A percentile compares a stretch with the other conserved stretches of the same genome.
These are phyloP conservation scores for Heliconius melpomene DNA, from an alignment of 1,140 invertebrate genomes.

Conservation along the genomic window DNA sequence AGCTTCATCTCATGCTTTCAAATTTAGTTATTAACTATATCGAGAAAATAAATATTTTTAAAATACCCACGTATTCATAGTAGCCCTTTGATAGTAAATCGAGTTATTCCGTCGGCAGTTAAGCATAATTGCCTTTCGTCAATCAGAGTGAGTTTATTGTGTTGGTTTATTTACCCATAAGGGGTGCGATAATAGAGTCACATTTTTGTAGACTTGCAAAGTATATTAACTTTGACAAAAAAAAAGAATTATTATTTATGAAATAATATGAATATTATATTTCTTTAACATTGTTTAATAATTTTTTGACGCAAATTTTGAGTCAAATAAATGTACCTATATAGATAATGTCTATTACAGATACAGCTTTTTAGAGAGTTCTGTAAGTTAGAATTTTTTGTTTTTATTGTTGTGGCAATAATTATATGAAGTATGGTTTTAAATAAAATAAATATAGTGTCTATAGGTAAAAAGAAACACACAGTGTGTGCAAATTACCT, in stretches of 20 bases:
- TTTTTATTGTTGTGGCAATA: too few species aligned
- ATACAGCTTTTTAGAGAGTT: too few species aligned
- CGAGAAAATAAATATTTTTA: neutral
- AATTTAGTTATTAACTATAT: too few species aligned
- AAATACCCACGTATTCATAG: neutral
- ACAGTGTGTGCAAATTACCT: too few species aligned
- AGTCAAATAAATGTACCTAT: too few species aligned
- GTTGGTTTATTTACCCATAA: constrained; percentile 34
- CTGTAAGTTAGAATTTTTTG: too few species aligned
- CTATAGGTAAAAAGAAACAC: too few species aligned
- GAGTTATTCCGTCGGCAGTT: constrained; percentile 41
- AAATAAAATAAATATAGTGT: too few species aligned
- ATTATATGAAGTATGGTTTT: too few species aligned
- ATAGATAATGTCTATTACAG: too few species aligned
- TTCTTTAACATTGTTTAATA: too few species aligned
- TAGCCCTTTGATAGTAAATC: constrained; percentile 34
- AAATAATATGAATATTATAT: neutral
- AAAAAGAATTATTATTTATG: neutral
- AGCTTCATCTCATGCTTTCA: too few species aligned
- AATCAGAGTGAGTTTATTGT: constrained; percentile 42
- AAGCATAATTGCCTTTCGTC: constrained; percentile 42
- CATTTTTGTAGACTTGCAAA: constrained; percentile 2
- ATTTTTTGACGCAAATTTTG: neutral
- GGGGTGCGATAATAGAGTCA: constrained; percentile 10
- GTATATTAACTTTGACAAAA: neutral